Base-by-base conservation (phyloP, 2,888 invertebrate genomes). In the Amorpha juglandis region DNA sequence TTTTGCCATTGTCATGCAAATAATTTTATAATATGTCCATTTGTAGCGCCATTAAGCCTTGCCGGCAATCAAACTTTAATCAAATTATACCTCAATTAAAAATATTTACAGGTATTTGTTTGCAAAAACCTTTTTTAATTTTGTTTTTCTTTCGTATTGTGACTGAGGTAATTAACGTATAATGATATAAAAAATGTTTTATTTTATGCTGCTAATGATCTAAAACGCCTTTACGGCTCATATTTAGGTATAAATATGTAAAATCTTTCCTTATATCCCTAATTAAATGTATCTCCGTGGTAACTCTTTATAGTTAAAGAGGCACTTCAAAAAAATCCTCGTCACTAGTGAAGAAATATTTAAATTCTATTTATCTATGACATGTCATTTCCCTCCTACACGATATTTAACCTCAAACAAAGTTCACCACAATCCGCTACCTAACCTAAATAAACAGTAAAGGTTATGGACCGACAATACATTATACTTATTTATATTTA, bases 381-480 rank as follows among this genome's bases (percentile, higher is more conserved):
- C 33, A 14, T 19, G 14, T 33, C 12, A 14, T 52, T 52, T 52
- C 52, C 52, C 33, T 4, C 33, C 27, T 33, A 27, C 33, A 11
- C 12, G 16, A 42, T 42, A 58, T 6, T 6, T 38, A 38, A 42
- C 38, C 16, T 38, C 38, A 19, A 38, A 11, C 38, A 21, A 58
- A 42, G 42, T 58, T 38, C 58, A 42, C 6, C 12, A 58, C 38
- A 58, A 38, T 58, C 38, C 38, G 42, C 11, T 52, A 14, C 52
- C 52, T 58, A 42, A 58, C 58, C 58, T 38, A 42, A 58, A 58
- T 58, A 42, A 58, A 12, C 38, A 16, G 1, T 33, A 58, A 58
- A 58, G 19, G 58, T 58, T 19, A 42, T 58, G 58, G 42, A 42
- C 42, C 55, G 12, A 58, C 45, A 19, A 38, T 38, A 38, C 11